phyloP scores from a whole-genome alignment of 2,888 invertebrate species.

The Bibio marci region DNA sequence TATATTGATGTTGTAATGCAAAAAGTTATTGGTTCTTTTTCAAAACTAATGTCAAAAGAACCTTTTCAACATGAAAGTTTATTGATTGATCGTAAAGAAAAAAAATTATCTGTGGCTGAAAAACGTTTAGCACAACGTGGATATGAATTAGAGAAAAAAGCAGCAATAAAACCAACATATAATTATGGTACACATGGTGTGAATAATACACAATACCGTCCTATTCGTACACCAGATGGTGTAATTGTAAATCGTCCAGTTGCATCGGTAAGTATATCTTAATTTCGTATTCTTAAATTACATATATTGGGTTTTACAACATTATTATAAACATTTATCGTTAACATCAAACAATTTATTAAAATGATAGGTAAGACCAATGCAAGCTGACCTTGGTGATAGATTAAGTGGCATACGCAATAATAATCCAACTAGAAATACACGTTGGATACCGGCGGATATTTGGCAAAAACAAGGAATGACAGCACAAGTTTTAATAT shows the following conservation, averaged over 20 bases:
- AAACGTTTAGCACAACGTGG: constrained; percentile 79
- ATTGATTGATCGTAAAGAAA: constrained; percentile 84
- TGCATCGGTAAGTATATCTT: constrained; percentile 34
- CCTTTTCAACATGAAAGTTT: constrained; percentile 94
- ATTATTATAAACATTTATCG: constrained; percentile 23
- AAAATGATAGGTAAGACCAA: constrained; percentile 57
- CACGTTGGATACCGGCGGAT: constrained; percentile 73
- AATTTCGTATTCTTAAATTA: neutral
- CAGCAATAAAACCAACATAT: constrained; percentile 45
- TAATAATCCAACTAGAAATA: constrained; percentile 31
- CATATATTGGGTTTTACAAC: neutral
- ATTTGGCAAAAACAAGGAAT: constrained; percentile 88
- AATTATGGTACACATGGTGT: constrained; percentile 29
- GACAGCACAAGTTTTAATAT: constrained; percentile 87
- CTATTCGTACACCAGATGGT: constrained; percentile 37
- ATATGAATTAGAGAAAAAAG: constrained; percentile 89
- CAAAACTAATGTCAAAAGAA: constrained; percentile 51
- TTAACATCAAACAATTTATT: constrained; percentile 25
- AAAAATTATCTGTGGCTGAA: constrained; percentile 83
- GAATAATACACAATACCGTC: constrained; percentile 34
- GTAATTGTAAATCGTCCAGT: constrained; percentile 47
- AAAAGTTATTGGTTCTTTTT: constrained; percentile 45
- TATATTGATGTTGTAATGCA: constrained; percentile 72
- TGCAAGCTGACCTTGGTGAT: constrained; percentile 47
- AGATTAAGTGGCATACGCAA: constrained; percentile 23